Evolutionary conservation across 1,140 invertebrate species (phyloP).

Genomic region (Megathymus violae): DNA sequence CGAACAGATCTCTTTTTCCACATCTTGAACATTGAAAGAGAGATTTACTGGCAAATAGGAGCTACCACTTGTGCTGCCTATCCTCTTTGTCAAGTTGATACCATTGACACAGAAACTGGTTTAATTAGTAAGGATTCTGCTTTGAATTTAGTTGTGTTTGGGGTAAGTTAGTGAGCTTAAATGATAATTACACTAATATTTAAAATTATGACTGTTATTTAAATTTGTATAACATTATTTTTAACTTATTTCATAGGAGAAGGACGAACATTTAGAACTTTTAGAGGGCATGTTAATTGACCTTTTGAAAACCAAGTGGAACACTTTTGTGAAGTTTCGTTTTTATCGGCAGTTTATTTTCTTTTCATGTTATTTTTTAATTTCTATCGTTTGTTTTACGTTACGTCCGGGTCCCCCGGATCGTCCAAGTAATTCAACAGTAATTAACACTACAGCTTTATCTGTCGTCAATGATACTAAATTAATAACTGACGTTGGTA

Average conservation of each 20-base stretch:
- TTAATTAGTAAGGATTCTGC: slow-evolving; percentile 97
- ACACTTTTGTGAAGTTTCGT: slow-evolving; percentile 97
- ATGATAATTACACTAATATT: not conserved
- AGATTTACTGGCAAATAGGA: slow-evolving; percentile 98
- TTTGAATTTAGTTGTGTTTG: slow-evolving; percentile 99
- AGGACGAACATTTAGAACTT: slow-evolving; percentile 96
- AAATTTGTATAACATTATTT: no score
- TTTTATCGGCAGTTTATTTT: slow-evolving; percentile 96
- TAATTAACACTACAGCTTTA: slow-evolving; percentile 56
- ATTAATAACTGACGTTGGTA: slow-evolving; percentile 57
- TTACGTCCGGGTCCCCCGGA: slow-evolving; percentile 90
- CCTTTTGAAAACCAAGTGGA: slow-evolving; percentile 98
- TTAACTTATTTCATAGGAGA: slow-evolving; percentile 87
- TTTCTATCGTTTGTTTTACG: slow-evolving; percentile 94
- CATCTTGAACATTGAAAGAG: slow-evolving; percentile 96
- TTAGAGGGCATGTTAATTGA: slow-evolving; percentile 98
- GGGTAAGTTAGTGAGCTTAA: slow-evolving; percentile 85
- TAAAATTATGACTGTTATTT: no score
- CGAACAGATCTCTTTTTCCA: slow-evolving; percentile 97
- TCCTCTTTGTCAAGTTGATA: slow-evolving; percentile 97
- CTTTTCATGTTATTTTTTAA: slow-evolving; percentile 94
- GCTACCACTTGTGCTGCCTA: slow-evolving; percentile 98
- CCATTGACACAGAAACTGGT: slow-evolving; percentile 95
- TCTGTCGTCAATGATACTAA: slow-evolving; percentile 60
- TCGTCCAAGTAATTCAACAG: slow-evolving; percentile 58